Base-by-base conservation (phyloP, 2,888 invertebrate genomes). In the Volucella zonaria region DNA sequence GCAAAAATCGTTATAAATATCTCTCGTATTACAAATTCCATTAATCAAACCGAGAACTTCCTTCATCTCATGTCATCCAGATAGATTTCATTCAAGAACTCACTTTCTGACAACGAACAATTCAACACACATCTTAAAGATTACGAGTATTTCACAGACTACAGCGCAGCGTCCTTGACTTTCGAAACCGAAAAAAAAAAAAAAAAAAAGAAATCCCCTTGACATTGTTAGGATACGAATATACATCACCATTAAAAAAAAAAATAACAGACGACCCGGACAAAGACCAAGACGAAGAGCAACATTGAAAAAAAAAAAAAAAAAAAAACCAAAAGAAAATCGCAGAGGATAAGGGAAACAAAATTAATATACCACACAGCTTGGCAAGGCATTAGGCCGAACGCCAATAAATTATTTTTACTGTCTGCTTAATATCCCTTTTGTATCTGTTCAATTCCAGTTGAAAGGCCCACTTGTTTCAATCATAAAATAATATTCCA, bases 351-450 rank as follows among this genome's bases (percentile, higher is more conserved):
- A 61, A 68, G 11, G 56, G 49, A 52, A 40, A 40, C 52, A 77
- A 68, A 68, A 51, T 67, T 62, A 77, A 54, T 49, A 61, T 40
- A 54, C 52, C 47, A 31, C 68, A 68, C 68, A 76, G 61, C 76
- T 52, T 76, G 67, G 18, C 40, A 61, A 61, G 51, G 45, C 76
- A 68, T 77, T 77, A 68, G 45, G 52, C 23, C 40, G 12, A 47
- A 23, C n/a, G 51, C 45, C 47, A 62, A 62, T 77, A 77, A 77
- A 77, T 77, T 59, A 68, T 66, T 61, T 68, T 68, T 61, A 68
- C 52, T 77, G 61, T 62, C 61, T 68, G n/a, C 31, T 45, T 68
- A 47, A 61, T 61, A 54, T 62, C 61, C 68, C 40, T 40, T 74
- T 49, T 58, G 66, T 64, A 74, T 74, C 23, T 40, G 10, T 14